Evolutionary conservation across 2,888 invertebrate species (phyloP).

Genomic region (Drosophila nigricruria): DNA sequence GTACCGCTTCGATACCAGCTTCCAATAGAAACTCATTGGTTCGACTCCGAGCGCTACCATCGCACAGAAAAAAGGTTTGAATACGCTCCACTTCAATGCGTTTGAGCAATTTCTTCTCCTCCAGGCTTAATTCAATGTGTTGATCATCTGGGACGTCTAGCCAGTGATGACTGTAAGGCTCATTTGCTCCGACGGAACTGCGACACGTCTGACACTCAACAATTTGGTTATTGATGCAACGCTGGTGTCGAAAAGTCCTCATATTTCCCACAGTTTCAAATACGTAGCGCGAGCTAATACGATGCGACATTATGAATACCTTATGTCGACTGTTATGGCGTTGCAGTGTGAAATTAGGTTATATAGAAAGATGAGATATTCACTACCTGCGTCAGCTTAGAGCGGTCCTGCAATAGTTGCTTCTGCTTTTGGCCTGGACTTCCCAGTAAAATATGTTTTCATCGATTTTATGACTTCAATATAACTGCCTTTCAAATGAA

Average conservation of each 20-base stretch:
- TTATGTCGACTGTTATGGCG: slow-evolving; percentile 9
- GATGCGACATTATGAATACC: slow-evolving; percentile 33
- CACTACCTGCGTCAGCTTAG: not conserved
- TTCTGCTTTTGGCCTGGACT: not conserved
- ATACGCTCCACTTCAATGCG: slow-evolving; percentile 57
- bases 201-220: slow-evolving; percentile 53
- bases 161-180: slow-evolving; percentile 65
- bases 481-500: no score
- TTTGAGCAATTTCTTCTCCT: slow-evolving; percentile 47
- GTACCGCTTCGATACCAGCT: slow-evolving; percentile 62
- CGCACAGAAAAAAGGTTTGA: slow-evolving; percentile 69
- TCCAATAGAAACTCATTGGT: slow-evolving; percentile 61
- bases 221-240: slow-evolving; percentile 16
- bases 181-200: slow-evolving; percentile 32
- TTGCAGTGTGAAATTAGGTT: not conserved
- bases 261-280: slow-evolving; percentile 37
- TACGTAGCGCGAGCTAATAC: slow-evolving; percentile 38
- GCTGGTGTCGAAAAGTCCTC: slow-evolving; percentile 46
- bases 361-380: slow-evolving; percentile 5
- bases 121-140: slow-evolving; percentile 30
- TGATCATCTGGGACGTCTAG: slow-evolving; percentile 9
- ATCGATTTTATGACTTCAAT: no score
- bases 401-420: not conserved
- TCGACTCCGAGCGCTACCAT: slow-evolving; percentile 46
- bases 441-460: no score